Base-by-base conservation (phyloP, 2,888 invertebrate species). In the Bombylius discolor region DNA sequence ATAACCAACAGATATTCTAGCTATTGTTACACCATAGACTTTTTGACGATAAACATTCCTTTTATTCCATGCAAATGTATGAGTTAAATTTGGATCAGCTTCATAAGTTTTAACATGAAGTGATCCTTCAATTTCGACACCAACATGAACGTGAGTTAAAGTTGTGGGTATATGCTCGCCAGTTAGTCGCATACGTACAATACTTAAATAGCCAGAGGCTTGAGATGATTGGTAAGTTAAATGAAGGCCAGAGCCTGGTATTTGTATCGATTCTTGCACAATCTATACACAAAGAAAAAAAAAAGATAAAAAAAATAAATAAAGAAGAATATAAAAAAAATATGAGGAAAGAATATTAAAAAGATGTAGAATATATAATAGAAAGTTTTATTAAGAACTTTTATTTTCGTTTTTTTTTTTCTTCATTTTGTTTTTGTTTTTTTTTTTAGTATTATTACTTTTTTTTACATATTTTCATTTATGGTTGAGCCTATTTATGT, bases 51-150 rank as follows among this genome's bases (percentile, higher is more conserved):
- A 99, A 47, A 96, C 95, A 73, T 99, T 98, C 60, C 93, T 80
- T 72, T 96, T 91, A 73, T 96, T 95, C 99, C 99, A 99, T 4
- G 95, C 91, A 71, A 96, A 99, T 9, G 91, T 93, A 73, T 96
- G 95, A 53, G 89, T 90, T 58, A 99, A 77, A 70, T 93, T 90
- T 0, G 96, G 92, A 73, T 96, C 96, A 0, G 98, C 96, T 74
- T 97, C 97, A 72, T 98, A 96, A 1, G 87, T 86, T 73, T 89
- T 89, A 13, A 92, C 87, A 72, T 94, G 89, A 13, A 93, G 77
- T 3, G 92, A 90, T 6, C 97, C 97, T 74, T 96, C 95, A 58
- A 95, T 92, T 68, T 90, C 90, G 0, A 92, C 89, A 63, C 89
- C 83, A 23, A 99, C 87, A 71, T 96, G 93, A 0, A 99, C 93